phyloP scores from a whole-genome alignment of 2,888 invertebrate species.

The Drosophila fungiperda region DNA sequence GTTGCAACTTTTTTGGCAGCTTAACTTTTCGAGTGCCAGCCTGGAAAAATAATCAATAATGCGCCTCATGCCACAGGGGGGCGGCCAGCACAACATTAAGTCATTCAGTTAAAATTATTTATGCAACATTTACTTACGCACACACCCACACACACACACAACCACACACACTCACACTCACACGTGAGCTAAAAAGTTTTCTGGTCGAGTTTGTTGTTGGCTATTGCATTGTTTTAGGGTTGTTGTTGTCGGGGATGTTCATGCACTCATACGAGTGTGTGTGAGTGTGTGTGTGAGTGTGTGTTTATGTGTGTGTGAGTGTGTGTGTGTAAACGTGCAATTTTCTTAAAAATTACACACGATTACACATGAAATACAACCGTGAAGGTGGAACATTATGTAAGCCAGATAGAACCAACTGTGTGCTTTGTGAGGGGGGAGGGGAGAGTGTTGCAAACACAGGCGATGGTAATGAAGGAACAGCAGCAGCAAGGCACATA shows the following conservation, averaged over 20 bases:
- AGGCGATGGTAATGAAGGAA: slow-evolving; percentile 40
- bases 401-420: slow-evolving; percentile 24
- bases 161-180: slow-evolving; percentile 21
- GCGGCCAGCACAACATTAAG: slow-evolving; percentile 70
- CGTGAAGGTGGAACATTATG: slow-evolving; percentile 53
- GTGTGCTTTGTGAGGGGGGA: not conserved
- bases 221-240: slow-evolving; percentile 73
- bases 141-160: slow-evolving; percentile 33
- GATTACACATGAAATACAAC: slow-evolving; percentile 79
- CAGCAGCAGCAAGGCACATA: slow-evolving; percentile 12
- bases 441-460: slow-evolving; percentile 7
- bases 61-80: slow-evolving; percentile 35
- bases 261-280: slow-evolving; percentile 9
- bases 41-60: slow-evolving; percentile 70
- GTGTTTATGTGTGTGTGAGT: slow-evolving; percentile 12
- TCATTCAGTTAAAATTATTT: slow-evolving; percentile 81
- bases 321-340: slow-evolving; percentile 70
- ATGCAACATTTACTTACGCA: slow-evolving; percentile 81
- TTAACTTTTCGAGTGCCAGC: slow-evolving; percentile 58
- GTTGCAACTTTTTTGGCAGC: slow-evolving; percentile 62
- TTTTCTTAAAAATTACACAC: slow-evolving; percentile 83
- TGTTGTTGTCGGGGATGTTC: slow-evolving; percentile 59
- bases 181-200: slow-evolving; percentile 59
- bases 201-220: slow-evolving; percentile 34
- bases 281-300: slow-evolving; percentile 10